phyloP scores from a whole-genome alignment of 1,140 invertebrate genomes.

The Oryctes rhinoceros region DNA sequence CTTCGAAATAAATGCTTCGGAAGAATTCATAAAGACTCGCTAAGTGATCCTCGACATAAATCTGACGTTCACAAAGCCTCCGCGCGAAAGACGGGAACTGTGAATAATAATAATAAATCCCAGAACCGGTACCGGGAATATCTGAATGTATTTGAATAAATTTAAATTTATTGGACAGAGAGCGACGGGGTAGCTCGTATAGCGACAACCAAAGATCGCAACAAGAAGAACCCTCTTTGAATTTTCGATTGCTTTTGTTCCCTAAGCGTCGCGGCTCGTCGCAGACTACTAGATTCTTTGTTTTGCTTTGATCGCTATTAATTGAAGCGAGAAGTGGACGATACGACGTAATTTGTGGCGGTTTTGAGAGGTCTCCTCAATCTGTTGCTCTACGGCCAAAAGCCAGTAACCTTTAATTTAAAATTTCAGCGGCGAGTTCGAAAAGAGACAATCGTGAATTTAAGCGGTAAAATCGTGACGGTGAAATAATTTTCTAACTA shows the following conservation, averaged over 20 bases:
- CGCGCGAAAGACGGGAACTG: too few relatives aligned
- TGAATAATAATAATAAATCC: background rate
- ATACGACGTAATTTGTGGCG: background rate
- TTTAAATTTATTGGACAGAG: background rate
- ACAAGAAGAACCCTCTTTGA: background rate
- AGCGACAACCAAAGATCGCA: background rate
- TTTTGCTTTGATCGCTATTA: background rate
- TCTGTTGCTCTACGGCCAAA: background rate
- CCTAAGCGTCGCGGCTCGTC: background rate
- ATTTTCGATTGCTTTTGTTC: background rate
- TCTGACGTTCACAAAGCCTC: too few relatives aligned
- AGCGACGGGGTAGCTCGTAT: background rate
- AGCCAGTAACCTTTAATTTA: too few relatives aligned
- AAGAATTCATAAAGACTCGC: too few relatives aligned
- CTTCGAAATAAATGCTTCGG: too few relatives aligned
- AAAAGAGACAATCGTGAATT: too few relatives aligned
- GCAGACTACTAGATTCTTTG: background rate
- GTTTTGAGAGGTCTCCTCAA: background rate
- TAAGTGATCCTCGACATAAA: too few relatives aligned
- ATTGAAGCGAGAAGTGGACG: background rate
- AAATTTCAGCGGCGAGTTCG: too few relatives aligned
- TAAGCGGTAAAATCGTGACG: too few relatives aligned
- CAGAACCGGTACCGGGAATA: background rate
- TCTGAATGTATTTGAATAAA: slow-evolving; percentile 6
- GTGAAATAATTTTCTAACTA: too few relatives aligned